Conservation (phyloP, 2,888 invertebrate genomes). For the Buathra laborator region DNA sequence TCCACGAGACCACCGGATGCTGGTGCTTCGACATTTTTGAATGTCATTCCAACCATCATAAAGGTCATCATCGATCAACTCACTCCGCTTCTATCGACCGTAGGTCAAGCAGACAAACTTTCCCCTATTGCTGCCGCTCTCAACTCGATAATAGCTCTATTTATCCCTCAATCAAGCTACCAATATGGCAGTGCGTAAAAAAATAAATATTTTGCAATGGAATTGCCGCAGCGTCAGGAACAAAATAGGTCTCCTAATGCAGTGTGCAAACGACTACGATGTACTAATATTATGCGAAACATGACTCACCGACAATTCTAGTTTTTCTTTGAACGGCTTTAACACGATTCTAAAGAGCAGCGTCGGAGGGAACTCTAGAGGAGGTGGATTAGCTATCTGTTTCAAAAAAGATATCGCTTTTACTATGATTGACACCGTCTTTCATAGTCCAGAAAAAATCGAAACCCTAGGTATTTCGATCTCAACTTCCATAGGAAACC, state of each 20-base stretch:
- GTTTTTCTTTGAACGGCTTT: slow-evolving; percentile 1
- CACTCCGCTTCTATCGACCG: slow-evolving; percentile 1
- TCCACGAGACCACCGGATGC: too few species aligned
- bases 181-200: not conserved
- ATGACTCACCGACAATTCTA: not conserved
- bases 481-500: not conserved
- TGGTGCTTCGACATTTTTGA: too few species aligned
- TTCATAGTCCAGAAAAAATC: too few species aligned
- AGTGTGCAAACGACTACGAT: slow-evolving; percentile 3
- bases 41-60: not conserved
- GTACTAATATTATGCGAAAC: slow-evolving; percentile 37
- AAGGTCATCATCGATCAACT: slow-evolving; percentile 21
- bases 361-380: not conserved
- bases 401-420: not conserved
- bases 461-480: not conserved
- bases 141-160: slow-evolving; percentile 5
- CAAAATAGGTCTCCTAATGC: not conserved
- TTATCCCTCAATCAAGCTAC: not conserved
- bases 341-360: slow-evolving; percentile 8
- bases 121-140: not conserved
- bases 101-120: slow-evolving; percentile 6
- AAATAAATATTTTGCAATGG: slow-evolving; percentile 30
- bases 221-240: slow-evolving; percentile 25
- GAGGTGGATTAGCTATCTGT: slow-evolving; percentile 36
- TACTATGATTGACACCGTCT: too few species aligned